Base-by-base conservation (phyloP, 2,888 invertebrate genomes). In the Aromia moschata region DNA sequence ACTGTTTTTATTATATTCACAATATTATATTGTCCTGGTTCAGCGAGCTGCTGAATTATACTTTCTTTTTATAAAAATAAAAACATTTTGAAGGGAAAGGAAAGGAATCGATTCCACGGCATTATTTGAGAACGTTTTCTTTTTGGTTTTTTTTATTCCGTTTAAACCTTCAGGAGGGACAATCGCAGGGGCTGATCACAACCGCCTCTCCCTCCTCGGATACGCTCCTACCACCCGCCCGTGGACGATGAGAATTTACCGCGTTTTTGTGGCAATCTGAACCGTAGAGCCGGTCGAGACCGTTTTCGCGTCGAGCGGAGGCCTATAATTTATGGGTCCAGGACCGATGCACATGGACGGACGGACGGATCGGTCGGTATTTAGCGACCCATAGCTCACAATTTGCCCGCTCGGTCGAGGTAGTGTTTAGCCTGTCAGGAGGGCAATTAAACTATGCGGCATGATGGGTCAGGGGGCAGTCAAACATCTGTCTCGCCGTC, bases 351-450 rank as follows among this genome's bases (percentile, higher is more conserved):
- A 49, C 44, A 54, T 57, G 18, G 46, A 43, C 58, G 41, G 53
- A 52, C 45, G 54, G 52, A 52, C 31, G 14, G 52, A 40, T 46
- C 60, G 62, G 56, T 61, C 67, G 56, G 57, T 70, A 70, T 67
- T 73, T 72, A 71, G 60, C 64, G 68, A 65, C 51, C 71, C 71
- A 70, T 73, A 70, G 65, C 69, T 72, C 72, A 72, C 70, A 69
- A 63, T 52, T 59, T 58, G 64, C 63, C 56, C n/a, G n/a, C n/a
- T 37, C 56, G 62, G 58, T 64, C 65, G 68, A 72, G 53, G 58
- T 71, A 65, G 70, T 74, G 66, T 72, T 74, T 75, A 75, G 68
- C 70, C 74, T 74, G 74, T 74, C 75, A 74, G 59, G 65, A 60
- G 67, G 68, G 73, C 71, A 74, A 74, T 75, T 75, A 75, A 75